Evolutionary conservation across 2,113 vertebrate species (phyloP).

Genomic region (Hymenochirus boettgeri): DNA sequence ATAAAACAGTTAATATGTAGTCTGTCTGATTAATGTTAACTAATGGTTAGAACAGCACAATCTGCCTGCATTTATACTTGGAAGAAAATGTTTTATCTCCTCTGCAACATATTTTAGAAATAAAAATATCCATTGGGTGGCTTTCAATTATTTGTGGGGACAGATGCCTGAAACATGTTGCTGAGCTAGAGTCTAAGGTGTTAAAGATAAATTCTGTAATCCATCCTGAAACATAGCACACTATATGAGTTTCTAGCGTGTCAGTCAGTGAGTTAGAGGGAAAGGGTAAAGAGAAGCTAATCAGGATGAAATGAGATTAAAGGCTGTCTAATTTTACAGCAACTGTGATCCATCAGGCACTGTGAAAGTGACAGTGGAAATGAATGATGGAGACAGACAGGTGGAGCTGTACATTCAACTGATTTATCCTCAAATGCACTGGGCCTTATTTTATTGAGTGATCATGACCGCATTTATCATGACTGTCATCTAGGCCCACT

Average conservation of each 20-base stretch:
- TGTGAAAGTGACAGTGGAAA: conserved; percentile 96
- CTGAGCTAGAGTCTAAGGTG: conserved; percentile 44
- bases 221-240: conserved; percentile 58
- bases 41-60: background rate
- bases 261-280: conserved; percentile 92
- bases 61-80: background rate
- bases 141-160: background rate
- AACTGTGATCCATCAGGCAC: conserved; percentile 98
- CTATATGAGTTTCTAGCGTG: conserved; percentile 77
- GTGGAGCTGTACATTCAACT: conserved; percentile 98
- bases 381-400: conserved; percentile 99
- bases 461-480: conserved; percentile 98
- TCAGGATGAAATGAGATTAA: conserved; percentile 98
- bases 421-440: conserved; percentile 98
- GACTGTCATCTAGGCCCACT: conserved; percentile 97
- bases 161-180: background rate
- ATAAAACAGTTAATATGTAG: background rate
- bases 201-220: conserved; percentile 74
- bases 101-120: background rate
- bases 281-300: conserved; percentile 92
- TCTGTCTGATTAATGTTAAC: background rate
- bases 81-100: background rate
- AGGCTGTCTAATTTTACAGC: conserved; percentile 99
- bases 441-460: conserved; percentile 99
- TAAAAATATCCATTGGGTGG: background rate